These are phyloP conservation scores for Ectemnius lituratus DNA, from an alignment of 2,888 invertebrate genomes.

Conservation along the genomic window DNA sequence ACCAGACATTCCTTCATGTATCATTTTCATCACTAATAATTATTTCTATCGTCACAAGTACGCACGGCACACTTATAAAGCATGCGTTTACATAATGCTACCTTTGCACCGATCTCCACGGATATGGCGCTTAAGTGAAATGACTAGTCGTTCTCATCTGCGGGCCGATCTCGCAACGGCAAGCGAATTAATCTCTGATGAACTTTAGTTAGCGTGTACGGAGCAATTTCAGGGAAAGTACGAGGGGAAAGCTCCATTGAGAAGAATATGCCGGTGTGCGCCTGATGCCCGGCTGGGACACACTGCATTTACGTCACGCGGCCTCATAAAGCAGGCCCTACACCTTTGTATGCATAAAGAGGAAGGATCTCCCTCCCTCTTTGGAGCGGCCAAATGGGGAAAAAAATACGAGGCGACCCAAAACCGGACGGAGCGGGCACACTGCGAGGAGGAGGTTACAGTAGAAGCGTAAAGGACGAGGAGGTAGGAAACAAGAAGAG, in stretches of 20 bases:
- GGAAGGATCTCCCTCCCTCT: constrained; percentile 28
- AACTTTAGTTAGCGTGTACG: too few species aligned
- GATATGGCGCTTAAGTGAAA: too few species aligned
- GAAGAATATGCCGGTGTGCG: constrained; percentile 35
- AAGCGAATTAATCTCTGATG: too few species aligned
- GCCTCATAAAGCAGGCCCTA: constrained; percentile 55
- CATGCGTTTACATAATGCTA: too few species aligned
- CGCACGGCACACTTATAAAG: too few species aligned
- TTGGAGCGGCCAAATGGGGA: constrained; percentile 38
- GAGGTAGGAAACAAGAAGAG: constrained; percentile 17
- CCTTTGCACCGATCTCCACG: too few species aligned
- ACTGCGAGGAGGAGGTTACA: constrained; percentile 47
- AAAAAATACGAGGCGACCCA: constrained; percentile 51
- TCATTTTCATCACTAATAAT: too few species aligned
- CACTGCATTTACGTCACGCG: constrained; percentile 48
- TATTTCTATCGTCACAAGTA: too few species aligned
- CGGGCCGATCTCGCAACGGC: too few species aligned
- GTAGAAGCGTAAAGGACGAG: constrained; percentile 15
- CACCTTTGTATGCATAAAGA: constrained; percentile 54
- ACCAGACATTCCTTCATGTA: too few species aligned
- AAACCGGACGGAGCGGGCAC: constrained; percentile 56
- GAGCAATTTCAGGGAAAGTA: constrained; percentile 12
- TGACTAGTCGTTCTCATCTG: too few species aligned
- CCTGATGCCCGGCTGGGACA: constrained; percentile 39
- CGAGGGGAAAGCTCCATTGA: constrained; percentile 47